Conservation (phyloP, 2,888 invertebrate genomes). For the Amorpha juglandis region DNA sequence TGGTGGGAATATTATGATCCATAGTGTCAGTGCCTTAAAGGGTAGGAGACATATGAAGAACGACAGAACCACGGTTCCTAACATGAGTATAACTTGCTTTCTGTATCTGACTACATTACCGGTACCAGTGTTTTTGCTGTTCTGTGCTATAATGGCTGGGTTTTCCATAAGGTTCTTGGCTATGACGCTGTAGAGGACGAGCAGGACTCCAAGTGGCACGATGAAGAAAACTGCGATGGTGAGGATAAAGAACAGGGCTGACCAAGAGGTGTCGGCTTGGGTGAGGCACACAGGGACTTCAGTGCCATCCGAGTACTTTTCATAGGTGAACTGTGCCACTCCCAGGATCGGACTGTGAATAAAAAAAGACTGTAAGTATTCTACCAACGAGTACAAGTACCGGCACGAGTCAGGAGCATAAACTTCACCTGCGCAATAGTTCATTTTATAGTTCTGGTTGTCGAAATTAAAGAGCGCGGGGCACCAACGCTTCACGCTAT, state of each 20-base stretch:
- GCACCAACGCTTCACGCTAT: too few relatives aligned
- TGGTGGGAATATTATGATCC: conserved; percentile 91
- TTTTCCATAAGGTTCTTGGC: conserved; percentile 93
- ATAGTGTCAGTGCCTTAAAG: conserved; percentile 93
- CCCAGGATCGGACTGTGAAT: conserved; percentile 91
- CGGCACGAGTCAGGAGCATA: too few relatives aligned
- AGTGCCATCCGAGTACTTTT: conserved; percentile 88
- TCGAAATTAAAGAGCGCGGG: too few relatives aligned
- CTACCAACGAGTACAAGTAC: too few relatives aligned
- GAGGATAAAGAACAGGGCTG: conserved; percentile 90
- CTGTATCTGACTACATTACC: conserved; percentile 88
- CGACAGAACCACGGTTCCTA: conserved; percentile 94
- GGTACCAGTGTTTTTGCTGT: conserved; percentile 75
- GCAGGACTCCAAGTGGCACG: conserved; percentile 91
- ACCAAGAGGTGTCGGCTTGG: conserved; percentile 90
- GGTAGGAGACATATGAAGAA: conserved; percentile 96
- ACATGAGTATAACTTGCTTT: conserved; percentile 93
- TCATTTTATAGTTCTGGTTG: too few relatives aligned
- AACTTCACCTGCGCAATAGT: too few relatives aligned
- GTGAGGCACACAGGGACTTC: conserved; percentile 91
- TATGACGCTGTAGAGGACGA: conserved; percentile 93
- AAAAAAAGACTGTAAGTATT: conserved; percentile 33
- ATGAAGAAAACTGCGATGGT: conserved; percentile 94
- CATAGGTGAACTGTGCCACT: conserved; percentile 90
- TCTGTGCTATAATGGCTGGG: conserved; percentile 88